These are phyloP conservation scores for Notothenia coriiceps DNA, from an alignment of 2,113 vertebrate genomes.

Conservation along the genomic window DNA sequence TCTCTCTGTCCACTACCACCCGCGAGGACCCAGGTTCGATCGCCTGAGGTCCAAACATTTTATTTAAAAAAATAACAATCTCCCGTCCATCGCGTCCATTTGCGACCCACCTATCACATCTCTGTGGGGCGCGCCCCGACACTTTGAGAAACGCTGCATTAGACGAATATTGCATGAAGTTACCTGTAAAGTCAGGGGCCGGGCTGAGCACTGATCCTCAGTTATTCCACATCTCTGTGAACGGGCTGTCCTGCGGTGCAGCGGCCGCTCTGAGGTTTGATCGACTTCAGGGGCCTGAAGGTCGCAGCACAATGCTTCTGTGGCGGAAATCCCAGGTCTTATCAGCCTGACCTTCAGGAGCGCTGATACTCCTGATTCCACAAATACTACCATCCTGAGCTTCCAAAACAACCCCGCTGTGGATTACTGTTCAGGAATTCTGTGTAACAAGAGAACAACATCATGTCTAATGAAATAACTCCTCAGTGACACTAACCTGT, in stretches of 20 bases:
- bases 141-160: too few species aligned
- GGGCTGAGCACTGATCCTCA: slow-evolving; percentile 73
- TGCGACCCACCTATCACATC: too few species aligned
- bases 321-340: slow-evolving; percentile 80
- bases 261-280: slow-evolving; percentile 66
- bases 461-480: slow-evolving; percentile 1
- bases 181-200: slow-evolving; percentile 40
- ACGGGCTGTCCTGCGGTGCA: slow-evolving; percentile 64
- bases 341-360: slow-evolving; percentile 84
- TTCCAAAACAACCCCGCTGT: slow-evolving; percentile 15
- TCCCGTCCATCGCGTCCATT: too few species aligned
- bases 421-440: slow-evolving; percentile 26
- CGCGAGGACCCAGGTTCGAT: too few species aligned
- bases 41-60: too few species aligned
- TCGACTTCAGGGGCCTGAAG: slow-evolving; percentile 82
- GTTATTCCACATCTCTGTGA: slow-evolving; percentile 69
- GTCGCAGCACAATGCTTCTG: slow-evolving; percentile 78
- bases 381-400: slow-evolving; percentile 58
- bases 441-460: slow-evolving; percentile 11
- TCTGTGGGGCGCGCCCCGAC: too few species aligned
- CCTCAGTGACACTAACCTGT: not conserved
- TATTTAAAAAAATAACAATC: too few species aligned
- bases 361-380: slow-evolving; percentile 77
- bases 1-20: too few species aligned
- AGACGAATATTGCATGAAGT: slow-evolving; percentile 43